Evolutionary conservation across 2,797 vertebrate species (phyloP), one percentile per base, ranked within the genome.

Genomic region (Sebastes hubbsi): DNA sequence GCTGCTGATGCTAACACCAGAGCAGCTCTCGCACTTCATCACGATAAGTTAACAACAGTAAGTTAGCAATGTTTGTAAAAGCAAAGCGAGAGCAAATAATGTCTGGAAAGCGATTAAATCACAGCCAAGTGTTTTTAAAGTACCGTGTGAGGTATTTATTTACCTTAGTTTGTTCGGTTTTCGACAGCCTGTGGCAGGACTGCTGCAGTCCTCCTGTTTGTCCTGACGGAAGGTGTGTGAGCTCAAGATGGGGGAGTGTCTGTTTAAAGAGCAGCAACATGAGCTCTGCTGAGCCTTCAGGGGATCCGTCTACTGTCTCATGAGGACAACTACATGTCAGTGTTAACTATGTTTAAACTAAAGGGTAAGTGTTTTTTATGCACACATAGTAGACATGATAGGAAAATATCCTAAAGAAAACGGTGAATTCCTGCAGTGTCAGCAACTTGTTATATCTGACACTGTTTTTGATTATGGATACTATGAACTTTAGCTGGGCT

Each of bases 181-280:
- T 2, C 7, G 38, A 29, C 68, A 76, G 71, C 30, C 69, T 73
- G 78, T 32, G 2, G 79, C 81, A 70, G 82, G 32, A 25, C 38
- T 13, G 29, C 42, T 46, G 42, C 24, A 16, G 38, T 55, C 1
- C 46, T 49, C 10, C 68, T 49, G 77, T 46, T 14, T 42, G 38
- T 54, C 56, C 32, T 82, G 8, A 27, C 58, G 3, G 77, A 77
- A 77, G 60, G 1, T 46, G 42, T 46, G 42, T 46, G 32, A 18
- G 71, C 65, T 81, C 52, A 82, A 84, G 20, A 81, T 78, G 91
- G 88, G 91, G 89, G 90, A 82, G 92, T 90, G 92, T 83, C 87
- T 80, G 30, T 65, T 14, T 1, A 16, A 2, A 56, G 27, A 52
- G 2, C 80, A 49, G 81, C 79, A 16, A 12, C 73, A 8, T 2